Evolutionary conservation across 2,797 vertebrate species (phyloP), one percentile per base, ranked within the genome.

Genomic region (Leptoclinus maculatus): DNA sequence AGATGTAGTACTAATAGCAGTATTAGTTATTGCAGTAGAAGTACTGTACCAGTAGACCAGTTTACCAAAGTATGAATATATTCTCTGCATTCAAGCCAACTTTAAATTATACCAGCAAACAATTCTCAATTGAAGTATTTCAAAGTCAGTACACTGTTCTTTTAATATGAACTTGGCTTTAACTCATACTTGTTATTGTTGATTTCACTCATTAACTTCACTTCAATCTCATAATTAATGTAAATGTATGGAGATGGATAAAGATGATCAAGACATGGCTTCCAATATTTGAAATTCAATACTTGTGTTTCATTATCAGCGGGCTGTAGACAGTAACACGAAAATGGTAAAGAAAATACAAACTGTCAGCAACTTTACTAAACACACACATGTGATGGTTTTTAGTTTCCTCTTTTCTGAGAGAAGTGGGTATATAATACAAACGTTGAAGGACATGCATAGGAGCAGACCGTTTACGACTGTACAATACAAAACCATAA

Each of bases 351-450:
- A 4, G 7, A 14, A n/a, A 38, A 36, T 21, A 36, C 21, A 13
- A 53, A 27, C 27, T 5, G 7, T 29, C 49, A 49, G 47, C 29
- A 72, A 14, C 58, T 41, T 71, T 1, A 51, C 3, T n/a, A 9
- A 67, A 74, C 25, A 62, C 16, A 45, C 34, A 79, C 47, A 65
- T 5, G n/a, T 25, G 16, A 27, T 27, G 9, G 23, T 25, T 67
- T 82, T 63, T 27, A 49, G 43, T 27, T 79, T 75, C 80, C 53
- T 70, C 47, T 75, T 78, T 25, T 75, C 67, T 71, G 25, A 62
- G 11, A 21, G 2, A 77, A 76, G 71, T 49, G 19, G 10, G 4
- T 0, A 38, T 16, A 9, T 43, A 14, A 72, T 8, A 67, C 32
- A 32, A 12, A 54, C 5, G 11, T n/a, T 51, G 39, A 41, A 23